Percentiles rank a stretch among this genome's conserved stretches.
phyloP scores from a whole-genome alignment of 1,140 invertebrate genomes.

The Bicyclus anynana region DNA sequence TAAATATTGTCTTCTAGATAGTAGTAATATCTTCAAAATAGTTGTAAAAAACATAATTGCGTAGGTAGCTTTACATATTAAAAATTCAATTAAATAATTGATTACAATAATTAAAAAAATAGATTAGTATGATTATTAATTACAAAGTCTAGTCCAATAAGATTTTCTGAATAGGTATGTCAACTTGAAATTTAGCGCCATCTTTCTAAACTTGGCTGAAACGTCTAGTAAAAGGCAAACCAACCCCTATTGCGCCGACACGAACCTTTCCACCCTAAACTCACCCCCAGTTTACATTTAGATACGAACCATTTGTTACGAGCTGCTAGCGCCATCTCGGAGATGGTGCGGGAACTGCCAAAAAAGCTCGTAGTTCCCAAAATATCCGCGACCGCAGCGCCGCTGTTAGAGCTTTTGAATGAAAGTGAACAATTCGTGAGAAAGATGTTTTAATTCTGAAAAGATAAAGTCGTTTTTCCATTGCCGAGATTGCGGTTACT shows the following conservation, averaged over 20 bases:
- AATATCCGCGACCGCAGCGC: slow-evolving; percentile 44
- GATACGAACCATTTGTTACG: slow-evolving; percentile 30
- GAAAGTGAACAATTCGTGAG: slow-evolving; percentile 36
- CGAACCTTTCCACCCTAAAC: slow-evolving; percentile 38
- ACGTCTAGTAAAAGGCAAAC: slow-evolving; percentile 17
- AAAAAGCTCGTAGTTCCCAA: slow-evolving; percentile 55
- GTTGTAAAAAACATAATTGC: too few species aligned
- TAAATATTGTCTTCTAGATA: too few species aligned
- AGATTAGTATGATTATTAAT: too few species aligned
- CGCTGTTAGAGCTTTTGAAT: slow-evolving; percentile 60
- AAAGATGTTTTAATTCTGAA: slow-evolving; percentile 36
- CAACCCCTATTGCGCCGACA: slow-evolving; percentile 32
- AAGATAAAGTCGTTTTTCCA: slow-evolving; percentile 54
- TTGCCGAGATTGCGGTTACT: slow-evolving; percentile 38
- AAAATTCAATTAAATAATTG: too few species aligned
- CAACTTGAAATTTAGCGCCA: slow-evolving; percentile 28
- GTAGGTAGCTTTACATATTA: too few species aligned
- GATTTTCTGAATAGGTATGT: neutral
- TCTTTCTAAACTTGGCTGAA: slow-evolving; percentile 35
- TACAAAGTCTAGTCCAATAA: too few species aligned
- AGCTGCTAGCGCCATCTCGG: slow-evolving; percentile 57
- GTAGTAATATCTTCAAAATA: too few species aligned
- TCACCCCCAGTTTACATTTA: slow-evolving; percentile 27
- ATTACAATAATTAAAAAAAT: too few species aligned
- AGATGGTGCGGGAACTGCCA: slow-evolving; percentile 55